Evolutionary conservation across 1,140 invertebrate species (phyloP).

Genomic region (Nomia melanderi): DNA sequence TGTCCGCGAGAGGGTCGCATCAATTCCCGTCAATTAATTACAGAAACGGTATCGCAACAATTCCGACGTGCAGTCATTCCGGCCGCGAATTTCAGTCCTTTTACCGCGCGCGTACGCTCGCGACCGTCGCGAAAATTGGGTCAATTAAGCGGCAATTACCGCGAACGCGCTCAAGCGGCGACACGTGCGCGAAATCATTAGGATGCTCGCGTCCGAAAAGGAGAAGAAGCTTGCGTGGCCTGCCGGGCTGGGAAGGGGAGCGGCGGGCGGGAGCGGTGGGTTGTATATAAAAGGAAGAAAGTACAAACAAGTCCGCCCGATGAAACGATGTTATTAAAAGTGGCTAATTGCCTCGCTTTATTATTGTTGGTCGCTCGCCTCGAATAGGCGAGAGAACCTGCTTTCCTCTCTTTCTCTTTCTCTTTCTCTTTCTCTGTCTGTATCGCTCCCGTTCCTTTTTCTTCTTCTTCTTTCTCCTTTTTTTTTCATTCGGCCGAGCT

Average conservation of each 20-base stretch:
- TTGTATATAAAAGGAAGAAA: constrained; percentile 23
- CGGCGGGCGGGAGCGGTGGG: no score
- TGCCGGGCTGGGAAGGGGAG: no score
- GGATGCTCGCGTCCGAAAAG: constrained; percentile 24
- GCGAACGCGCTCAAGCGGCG: constrained; percentile 21
- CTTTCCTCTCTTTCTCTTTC: constrained; percentile 4
- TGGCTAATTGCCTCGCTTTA: constrained; percentile 65
- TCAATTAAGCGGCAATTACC: constrained; percentile 54
- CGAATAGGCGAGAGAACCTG: constrained; percentile 59
- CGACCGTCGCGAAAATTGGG: constrained; percentile 42
- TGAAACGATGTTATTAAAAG: constrained; percentile 66
- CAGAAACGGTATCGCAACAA: background rate
- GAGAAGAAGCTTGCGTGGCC: background rate
- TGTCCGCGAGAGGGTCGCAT: background rate
- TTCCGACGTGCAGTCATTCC: background rate
- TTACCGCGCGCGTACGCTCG: background rate
- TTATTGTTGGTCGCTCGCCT: constrained; percentile 52
- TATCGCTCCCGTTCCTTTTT: background rate
- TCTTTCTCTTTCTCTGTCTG: no score
- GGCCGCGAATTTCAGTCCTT: constrained; percentile 6
- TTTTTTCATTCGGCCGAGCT: constrained; percentile 46
- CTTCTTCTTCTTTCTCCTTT: constrained; percentile 26
- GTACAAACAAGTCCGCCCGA: constrained; percentile 54
- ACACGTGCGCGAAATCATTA: constrained; percentile 53
- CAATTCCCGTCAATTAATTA: constrained; percentile 14